These are phyloP conservation scores for Anoplophora glabripennis DNA, from an alignment of 1,140 invertebrate species.

Conservation along the genomic window DNA sequence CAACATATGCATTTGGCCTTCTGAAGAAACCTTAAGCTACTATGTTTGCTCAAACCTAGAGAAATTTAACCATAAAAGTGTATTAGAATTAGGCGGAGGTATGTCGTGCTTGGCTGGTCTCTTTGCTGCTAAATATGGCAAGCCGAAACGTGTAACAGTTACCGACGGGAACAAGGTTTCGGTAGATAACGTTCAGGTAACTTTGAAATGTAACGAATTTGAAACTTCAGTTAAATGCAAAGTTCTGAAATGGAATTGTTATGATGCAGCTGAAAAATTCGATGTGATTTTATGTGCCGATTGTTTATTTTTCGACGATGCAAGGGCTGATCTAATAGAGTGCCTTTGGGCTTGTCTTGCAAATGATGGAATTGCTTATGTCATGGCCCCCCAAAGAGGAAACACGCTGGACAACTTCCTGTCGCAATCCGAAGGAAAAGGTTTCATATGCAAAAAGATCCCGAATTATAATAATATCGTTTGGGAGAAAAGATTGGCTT, in stretches of 20 bases:
- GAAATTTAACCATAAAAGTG: constrained; percentile 63
- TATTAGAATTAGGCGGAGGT: constrained; percentile 80
- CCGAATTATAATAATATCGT: constrained; percentile 62
- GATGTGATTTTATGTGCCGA: constrained; percentile 76
- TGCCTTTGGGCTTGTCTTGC: constrained; percentile 67
- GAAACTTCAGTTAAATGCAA: constrained; percentile 42
- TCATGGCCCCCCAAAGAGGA: constrained; percentile 76
- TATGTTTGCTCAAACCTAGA: constrained; percentile 66
- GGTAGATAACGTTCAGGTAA: constrained; percentile 69
- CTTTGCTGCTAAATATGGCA: constrained; percentile 67
- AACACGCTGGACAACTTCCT: constrained; percentile 70
- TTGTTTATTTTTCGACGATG: constrained; percentile 82
- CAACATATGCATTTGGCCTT: constrained; percentile 89
- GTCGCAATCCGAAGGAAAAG: constrained; percentile 56
- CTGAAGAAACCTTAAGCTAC: constrained; percentile 79
- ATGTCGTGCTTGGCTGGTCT: constrained; percentile 83
- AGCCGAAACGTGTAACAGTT: constrained; percentile 59
- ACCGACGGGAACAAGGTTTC: constrained; percentile 79
- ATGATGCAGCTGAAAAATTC: constrained; percentile 49
- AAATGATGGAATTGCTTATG: constrained; percentile 63
- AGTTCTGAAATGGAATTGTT: constrained; percentile 54
- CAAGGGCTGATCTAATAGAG: constrained; percentile 65
- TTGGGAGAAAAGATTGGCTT: constrained; percentile 64
- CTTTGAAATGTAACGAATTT: constrained; percentile 62
- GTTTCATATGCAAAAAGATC: constrained; percentile 57